Base-by-base conservation (phyloP, 1,140 invertebrate species). In the Drosophila pseudoananassae region DNA sequence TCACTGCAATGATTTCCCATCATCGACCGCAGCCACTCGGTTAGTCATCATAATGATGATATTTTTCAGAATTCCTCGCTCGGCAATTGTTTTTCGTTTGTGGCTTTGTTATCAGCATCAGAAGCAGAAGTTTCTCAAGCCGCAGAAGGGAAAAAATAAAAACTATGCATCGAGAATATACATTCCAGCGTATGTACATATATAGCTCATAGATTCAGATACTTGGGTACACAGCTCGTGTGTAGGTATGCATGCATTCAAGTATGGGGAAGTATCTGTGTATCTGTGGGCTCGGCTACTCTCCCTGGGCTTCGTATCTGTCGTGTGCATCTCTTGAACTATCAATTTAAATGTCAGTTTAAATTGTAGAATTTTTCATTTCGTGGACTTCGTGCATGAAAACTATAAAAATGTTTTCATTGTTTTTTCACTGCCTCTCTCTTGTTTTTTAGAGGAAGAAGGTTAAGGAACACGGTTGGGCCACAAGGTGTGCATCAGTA, bases 311-410 rank as follows among this genome's bases (percentile, higher is more conserved):
- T 25, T 63, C 76, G 70, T 83, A 87, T 88, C 83, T 89, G 83
- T 88, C 84, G 83, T 90, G 82, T 87, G 87, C 82, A 90, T 90
- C 87, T 90, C 87, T 90, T 90, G 87, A 90, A 90, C 87, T 87
- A 90, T 90, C 87, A 90, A 90, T 90, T 90, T 90, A 90, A 90
- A 90, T 90, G 87, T 90, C 87, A 90, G 87, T 90, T 90, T 90
- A 90, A 90, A 90, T 90, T 90, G 87, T 90, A 87, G 82, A 87
- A 87, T 90, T 90, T 90, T 90, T 88, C 85, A 90, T 84, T 90
- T 90, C 71, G 84, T 88, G 83, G 83, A 83, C 83, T 88, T 88
- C 83, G 83, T 88, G 83, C 83, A 88, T 88, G 76, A 88, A 88
- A 88, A 88, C 84, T 88, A 88, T 88, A 88, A 88, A 84, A 88